Percentiles rank a stretch among this genome's conserved stretches.
phyloP scores from a whole-genome alignment of 2,888 invertebrate species.

The Conistra vaccinii region DNA sequence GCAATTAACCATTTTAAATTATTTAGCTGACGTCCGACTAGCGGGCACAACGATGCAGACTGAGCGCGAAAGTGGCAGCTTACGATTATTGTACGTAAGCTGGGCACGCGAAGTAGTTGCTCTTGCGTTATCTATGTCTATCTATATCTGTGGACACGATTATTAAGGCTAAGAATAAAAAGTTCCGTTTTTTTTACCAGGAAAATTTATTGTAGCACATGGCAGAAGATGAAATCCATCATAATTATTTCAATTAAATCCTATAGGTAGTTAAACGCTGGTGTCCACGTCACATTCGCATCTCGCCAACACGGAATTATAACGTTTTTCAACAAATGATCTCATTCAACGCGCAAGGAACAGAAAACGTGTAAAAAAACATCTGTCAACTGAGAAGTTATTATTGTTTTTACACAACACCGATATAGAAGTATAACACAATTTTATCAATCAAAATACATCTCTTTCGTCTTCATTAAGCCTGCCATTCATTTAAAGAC shows the following conservation, averaged over 20 bases:
- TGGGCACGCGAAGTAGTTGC: too few species aligned
- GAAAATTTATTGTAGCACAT: neutral
- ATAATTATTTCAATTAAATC: conserved; percentile 21
- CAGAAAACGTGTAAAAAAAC: conserved; percentile 46
- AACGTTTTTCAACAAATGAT: conserved; percentile 53
- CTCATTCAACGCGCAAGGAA: conserved; percentile 30
- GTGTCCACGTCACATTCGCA: conserved; percentile 27
- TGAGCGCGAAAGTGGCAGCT: too few species aligned
- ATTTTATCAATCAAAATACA: conserved; percentile 52
- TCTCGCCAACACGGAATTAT: conserved; percentile 15
- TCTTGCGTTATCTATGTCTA: too few species aligned
- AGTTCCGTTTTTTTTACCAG: neutral
- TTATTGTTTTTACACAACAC: conserved; percentile 58
- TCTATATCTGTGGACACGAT: too few species aligned
- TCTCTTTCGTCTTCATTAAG: conserved; percentile 37
- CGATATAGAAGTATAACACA: conserved; percentile 36
- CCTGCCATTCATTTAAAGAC: conserved; percentile 27
- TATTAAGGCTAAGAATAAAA: neutral
- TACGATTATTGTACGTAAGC: too few species aligned
- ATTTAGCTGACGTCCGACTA: too few species aligned
- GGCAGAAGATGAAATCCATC: neutral
- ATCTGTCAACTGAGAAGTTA: conserved; percentile 48
- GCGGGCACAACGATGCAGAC: too few species aligned
- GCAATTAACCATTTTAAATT: too few species aligned
- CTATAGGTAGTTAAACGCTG: neutral